A percentile compares a stretch with the other conserved stretches of the same genome.
Evolutionary conservation across 2,797 vertebrate species (phyloP).

Genomic region (Thripadectes ignobilis): DNA sequence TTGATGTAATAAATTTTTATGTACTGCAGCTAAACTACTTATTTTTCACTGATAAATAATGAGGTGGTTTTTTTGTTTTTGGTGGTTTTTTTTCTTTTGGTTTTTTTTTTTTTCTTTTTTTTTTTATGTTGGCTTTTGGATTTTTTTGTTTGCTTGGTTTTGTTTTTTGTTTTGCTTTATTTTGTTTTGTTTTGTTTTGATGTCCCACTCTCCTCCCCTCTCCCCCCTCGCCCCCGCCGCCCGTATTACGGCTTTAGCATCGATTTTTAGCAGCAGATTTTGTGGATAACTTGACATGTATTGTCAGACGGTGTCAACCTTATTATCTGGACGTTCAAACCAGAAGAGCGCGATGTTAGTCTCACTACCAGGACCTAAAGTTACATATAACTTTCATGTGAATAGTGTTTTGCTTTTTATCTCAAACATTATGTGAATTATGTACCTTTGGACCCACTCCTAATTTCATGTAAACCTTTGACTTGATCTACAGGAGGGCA

Average conservation of each 20-base stretch:
- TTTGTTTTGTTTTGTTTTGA: not conserved
- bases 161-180: no score
- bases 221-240: no score
- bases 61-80: no score
- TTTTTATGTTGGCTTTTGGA: no score
- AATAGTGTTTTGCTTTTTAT: not conserved
- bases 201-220: no score
- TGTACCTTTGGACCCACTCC: not conserved
- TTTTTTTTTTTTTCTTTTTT: not conserved
- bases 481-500: not conserved
- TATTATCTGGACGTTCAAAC: not conserved
- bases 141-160: no score
- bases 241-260: not conserved
- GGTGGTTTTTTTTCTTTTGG: no score
- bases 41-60: not conserved
- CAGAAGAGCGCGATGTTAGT: conserved; percentile 48
- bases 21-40: not conserved
- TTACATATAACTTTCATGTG: not conserved
- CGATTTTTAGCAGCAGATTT: not conserved
- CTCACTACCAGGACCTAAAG: not conserved
- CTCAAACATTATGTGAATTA: not conserved
- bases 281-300: not conserved
- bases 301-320: not conserved
- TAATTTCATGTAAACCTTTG: not conserved
- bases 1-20: not conserved